Evolutionary conservation across 2,797 vertebrate genomes (phyloP), one percentile per base, ranked within the genome.

Genomic region (Fundulus diaphanus): DNA sequence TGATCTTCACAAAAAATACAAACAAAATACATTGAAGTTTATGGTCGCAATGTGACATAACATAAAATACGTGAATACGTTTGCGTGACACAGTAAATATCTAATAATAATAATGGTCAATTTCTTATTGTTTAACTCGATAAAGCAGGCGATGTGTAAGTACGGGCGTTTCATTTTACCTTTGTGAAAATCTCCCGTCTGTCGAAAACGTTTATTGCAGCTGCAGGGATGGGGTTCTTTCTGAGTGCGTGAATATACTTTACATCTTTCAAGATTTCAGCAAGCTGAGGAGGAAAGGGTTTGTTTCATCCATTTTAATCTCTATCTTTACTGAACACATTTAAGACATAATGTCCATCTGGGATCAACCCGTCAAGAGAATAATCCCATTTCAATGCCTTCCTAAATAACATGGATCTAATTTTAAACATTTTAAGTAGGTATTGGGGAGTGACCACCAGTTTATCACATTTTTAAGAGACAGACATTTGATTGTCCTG

Each of bases 211-310:
- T 88, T 72, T 77, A 95, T 76, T 27, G 95, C 96, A 75, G 92
- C 94, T 83, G 85, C 88, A 22, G 96, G 96, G 72, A 97, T 93
- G 74, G 88, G 82, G 13, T 88, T 73, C 40, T 94, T 88, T 82
- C 93, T 81, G 52, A 96, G 86, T 77, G 91, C 92, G 79, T 94
- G 92, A 82, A 97, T 92, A 67, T 96, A 95, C 78, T 95, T 96
- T 54, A 97, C 95, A 82, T 97, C 96, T 87, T 94, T 96, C 78
- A 97, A 87, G 46, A 97, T 87, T 76, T 92, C 94, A 70, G 93
- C 91, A 44, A 96, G 87, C 95, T 97, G 77, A 9, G 84, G 72
- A 83, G 20, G 84, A 2, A 37, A n/a, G 29, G 8, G 77, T 77
- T 35, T n/a, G n/a, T n/a, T 42, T 67, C 5, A 52, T n/a, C 9